These are phyloP conservation scores for Orthosia gracilis DNA, from an alignment of 2,888 invertebrate genomes.

Conservation along the genomic window DNA sequence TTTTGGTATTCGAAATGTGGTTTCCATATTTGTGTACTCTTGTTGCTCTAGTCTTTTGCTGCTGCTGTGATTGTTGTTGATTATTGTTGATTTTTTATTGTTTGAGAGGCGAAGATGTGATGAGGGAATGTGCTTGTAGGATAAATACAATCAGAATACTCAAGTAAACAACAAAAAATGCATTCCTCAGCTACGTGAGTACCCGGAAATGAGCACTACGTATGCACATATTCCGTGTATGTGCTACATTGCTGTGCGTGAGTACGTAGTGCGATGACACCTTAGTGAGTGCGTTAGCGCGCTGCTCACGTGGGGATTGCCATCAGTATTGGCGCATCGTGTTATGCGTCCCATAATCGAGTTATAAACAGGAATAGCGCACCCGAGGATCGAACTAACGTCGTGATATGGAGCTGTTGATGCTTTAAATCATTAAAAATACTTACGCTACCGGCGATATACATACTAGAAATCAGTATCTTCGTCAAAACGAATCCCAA, in stretches of 20 bases:
- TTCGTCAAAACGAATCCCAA: too few species aligned
- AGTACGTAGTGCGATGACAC: background rate
- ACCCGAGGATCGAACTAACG: background rate
- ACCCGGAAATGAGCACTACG: constrained; percentile 3
- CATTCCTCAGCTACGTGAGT: background rate
- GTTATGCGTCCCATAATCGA: background rate
- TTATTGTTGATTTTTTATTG: background rate
- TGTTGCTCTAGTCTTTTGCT: background rate
- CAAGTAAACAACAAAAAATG: background rate
- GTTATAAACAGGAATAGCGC: background rate
- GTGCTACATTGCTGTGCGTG: background rate
- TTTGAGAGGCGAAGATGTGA: background rate
- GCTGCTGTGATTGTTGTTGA: background rate
- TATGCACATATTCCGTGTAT: constrained; percentile 13
- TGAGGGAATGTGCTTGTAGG: too few species aligned
- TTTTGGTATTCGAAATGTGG: background rate
- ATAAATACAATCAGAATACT: background rate
- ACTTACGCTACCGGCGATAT: too few species aligned
- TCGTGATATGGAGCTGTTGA: background rate
- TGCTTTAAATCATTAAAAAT: too few species aligned
- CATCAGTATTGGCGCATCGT: constrained; percentile 69
- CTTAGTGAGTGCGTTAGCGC: constrained; percentile 27
- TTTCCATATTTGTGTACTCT: background rate
- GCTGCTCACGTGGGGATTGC: constrained; percentile 73
- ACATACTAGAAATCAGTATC: too few species aligned